These are phyloP conservation scores for Theristicus caerulescens DNA, from an alignment of 2,113 vertebrate genomes.

Conservation along the genomic window DNA sequence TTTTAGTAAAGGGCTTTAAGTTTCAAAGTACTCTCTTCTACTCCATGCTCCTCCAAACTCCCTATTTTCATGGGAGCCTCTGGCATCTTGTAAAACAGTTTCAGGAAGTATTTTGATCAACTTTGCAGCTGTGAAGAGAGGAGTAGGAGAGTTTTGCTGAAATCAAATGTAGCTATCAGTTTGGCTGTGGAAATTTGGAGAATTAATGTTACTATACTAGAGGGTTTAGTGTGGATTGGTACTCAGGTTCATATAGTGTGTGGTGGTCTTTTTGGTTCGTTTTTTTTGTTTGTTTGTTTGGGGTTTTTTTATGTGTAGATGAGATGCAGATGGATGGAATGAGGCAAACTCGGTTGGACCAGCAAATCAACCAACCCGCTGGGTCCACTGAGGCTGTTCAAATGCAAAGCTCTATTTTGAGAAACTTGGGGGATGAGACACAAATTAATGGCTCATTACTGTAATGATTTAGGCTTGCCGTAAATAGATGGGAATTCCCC, in stretches of 20 bases:
- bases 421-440: not conserved
- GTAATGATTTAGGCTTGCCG: not conserved
- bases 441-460: not conserved
- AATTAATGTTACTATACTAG: not conserved
- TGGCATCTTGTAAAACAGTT: not conserved
- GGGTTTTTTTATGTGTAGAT: not conserved
- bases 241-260: not conserved
- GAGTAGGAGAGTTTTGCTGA: not conserved
- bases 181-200: not conserved
- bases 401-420: not conserved
- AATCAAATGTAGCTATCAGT: not conserved
- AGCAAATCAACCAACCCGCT: not conserved
- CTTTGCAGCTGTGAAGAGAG: not conserved
- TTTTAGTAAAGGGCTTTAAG: not conserved
- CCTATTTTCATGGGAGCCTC: not conserved
- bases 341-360: not conserved
- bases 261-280: not conserved
- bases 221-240: not conserved
- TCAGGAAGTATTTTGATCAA: not conserved
- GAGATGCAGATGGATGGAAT: not conserved
- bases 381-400: not conserved
- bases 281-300: not conserved
- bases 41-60: rapidly evolving
- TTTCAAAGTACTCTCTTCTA: not conserved
- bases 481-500: not conserved